These are phyloP conservation scores for Albula glossodonta DNA, from an alignment of 2,113 vertebrate species.

Conservation along the genomic window DNA sequence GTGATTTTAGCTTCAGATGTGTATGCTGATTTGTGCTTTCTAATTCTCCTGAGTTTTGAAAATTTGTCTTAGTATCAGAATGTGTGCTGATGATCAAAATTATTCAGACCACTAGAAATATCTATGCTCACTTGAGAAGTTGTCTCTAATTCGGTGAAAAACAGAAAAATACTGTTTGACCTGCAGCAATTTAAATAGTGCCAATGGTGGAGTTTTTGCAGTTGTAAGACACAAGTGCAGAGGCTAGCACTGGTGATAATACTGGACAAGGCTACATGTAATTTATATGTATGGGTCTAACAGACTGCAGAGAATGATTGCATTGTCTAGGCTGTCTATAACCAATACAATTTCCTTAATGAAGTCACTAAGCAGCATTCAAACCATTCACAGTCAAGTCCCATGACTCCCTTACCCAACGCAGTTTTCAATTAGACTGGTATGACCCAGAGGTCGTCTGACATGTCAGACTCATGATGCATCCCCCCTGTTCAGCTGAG, in stretches of 20 bases:
- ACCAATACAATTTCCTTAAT: background rate
- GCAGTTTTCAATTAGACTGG: background rate
- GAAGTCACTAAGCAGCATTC: slow-evolving; percentile 14
- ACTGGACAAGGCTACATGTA: background rate
- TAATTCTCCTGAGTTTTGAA: too few species aligned
- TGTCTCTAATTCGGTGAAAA: background rate
- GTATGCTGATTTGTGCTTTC: too few species aligned
- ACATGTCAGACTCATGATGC: background rate
- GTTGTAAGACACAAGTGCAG: background rate
- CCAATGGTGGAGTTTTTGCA: background rate
- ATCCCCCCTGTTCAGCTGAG: background rate
- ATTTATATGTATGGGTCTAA: background rate
- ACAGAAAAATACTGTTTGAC: background rate
- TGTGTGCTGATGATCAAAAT: background rate
- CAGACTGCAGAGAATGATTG: background rate
- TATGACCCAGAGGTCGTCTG: background rate
- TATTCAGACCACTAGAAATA: background rate
- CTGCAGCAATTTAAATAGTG: background rate
- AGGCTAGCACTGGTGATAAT: background rate
- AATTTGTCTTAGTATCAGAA: background rate
- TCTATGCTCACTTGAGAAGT: background rate
- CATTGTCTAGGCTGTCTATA: background rate
- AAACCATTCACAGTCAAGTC: slow-evolving; percentile 12
- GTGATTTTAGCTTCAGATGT: too few species aligned
- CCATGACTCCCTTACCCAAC: background rate